phyloP scores from a whole-genome alignment of 2,797 vertebrate genomes.

The Pangasius sanitwongsei region DNA sequence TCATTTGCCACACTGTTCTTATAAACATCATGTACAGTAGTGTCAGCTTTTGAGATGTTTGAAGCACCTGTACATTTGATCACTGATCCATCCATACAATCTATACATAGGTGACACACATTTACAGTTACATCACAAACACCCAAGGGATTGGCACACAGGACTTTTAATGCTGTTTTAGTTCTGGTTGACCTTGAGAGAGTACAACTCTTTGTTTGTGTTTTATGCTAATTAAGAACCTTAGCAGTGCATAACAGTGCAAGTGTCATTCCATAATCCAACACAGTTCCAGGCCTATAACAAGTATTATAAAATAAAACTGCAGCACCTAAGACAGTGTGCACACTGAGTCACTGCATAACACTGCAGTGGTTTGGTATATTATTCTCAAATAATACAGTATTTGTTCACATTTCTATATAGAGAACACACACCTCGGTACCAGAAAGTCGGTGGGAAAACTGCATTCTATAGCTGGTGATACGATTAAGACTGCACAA shows the following conservation, averaged over 20 bases:
- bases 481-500: not conserved
- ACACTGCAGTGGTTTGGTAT: not conserved
- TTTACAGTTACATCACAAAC: not conserved
- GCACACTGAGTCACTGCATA: not conserved
- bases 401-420: not conserved
- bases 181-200: not conserved
- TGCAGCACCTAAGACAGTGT: not conserved
- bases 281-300: not conserved
- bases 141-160: not conserved
- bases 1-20: too few species aligned
- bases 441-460: not conserved
- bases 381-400: not conserved
- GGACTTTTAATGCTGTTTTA: not conserved
- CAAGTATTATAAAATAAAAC: not conserved
- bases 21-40: not conserved
- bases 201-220: not conserved
- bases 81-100: not conserved
- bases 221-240: not conserved
- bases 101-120: not conserved
- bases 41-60: not conserved
- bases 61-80: not conserved
- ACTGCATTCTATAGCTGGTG: not conserved
- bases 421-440: not conserved
- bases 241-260: not conserved
- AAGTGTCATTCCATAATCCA: not conserved